Base-by-base conservation (phyloP, 1,140 invertebrate genomes). In the Mylabris phalerata region DNA sequence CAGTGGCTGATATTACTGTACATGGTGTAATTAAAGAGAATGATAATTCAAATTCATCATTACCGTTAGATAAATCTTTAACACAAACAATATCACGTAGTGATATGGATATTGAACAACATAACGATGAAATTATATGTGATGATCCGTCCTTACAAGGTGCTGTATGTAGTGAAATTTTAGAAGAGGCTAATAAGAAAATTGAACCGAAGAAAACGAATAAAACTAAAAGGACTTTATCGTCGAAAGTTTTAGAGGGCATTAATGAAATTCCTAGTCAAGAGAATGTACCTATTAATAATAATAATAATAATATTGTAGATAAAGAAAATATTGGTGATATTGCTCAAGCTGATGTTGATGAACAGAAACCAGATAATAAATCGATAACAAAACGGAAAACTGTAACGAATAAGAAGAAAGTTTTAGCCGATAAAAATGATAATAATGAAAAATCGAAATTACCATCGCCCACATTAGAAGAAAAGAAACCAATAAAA, bases 291-390 rank as follows among this genome's bases (percentile, higher is more conserved):
- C 9, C 41, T n/a, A 32, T 32, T 32, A 32, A 7, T 32, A 32
- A 32, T 32, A 32, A 32, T 32, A 32, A 32, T 32, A 52, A 45
- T 67, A 68, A 66, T 68, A 72, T 25, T 48, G 66, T 72, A 62
- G 73, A 77, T 61, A 75, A 77, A 63, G 67, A 75, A 50, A 62
- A 72, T 51, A 63, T 73, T 10, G 67, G 67, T 50, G 66, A 70
- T 55, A 52, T 51, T 54, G 39, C 41, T 42, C 45, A 66, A 62
- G 9, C 51, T 11, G 45, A 65, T 47, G 67, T 68, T 38, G 63
- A 67, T 26, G 55, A 61, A 10, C 56, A 67, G 13, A 67, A 67
- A 46, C 46, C 62, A 5, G 63, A 72, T 49, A 48, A 57, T 13
- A 65, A 68, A 69, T 32, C 24, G 9, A 40, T 65, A 26, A 51